These are phyloP conservation scores for Andrena chrysosceles DNA, from an alignment of 2,888 invertebrate genomes.

Conservation along the genomic window DNA sequence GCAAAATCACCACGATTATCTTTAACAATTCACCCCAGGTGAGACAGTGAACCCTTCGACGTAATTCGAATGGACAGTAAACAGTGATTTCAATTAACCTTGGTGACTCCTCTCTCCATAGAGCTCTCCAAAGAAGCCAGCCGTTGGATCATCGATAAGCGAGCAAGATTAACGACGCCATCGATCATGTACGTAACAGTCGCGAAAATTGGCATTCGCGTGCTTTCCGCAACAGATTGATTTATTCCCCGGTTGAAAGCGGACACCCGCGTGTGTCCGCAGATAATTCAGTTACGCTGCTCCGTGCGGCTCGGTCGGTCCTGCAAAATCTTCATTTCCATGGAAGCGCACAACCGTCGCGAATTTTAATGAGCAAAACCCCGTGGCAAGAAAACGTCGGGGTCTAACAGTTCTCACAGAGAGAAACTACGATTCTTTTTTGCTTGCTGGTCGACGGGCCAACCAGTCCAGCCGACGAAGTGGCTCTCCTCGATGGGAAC, in stretches of 20 bases:
- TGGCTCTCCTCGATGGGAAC: conserved; percentile 20
- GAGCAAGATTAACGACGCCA: conserved; percentile 17
- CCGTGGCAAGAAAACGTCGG: background rate
- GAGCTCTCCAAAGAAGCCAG: background rate
- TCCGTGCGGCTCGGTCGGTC: too few relatives aligned
- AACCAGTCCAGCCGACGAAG: background rate
- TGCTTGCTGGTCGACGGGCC: conserved; percentile 11
- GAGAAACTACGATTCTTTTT: conserved; percentile 28
- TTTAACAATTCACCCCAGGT: background rate
- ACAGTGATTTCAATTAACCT: background rate
- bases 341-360: background rate
- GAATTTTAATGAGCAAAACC: conserved; percentile 40
- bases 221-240: conserved; percentile 21
- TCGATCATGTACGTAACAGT: conserved; percentile 8
- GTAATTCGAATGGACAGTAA: conserved; percentile 3
- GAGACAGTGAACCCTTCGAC: background rate
- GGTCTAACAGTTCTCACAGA: background rate
- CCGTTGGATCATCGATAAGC: conserved; percentile 7
- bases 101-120: background rate
- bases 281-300: background rate
- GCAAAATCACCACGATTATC: background rate
- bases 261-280: background rate
- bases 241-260: background rate
- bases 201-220: conserved; percentile 7
- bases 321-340: background rate